A percentile compares a stretch with the other conserved stretches of the same genome.
Evolutionary conservation across 2,888 invertebrate species (phyloP).

Genomic region (Dynastes tityus): DNA sequence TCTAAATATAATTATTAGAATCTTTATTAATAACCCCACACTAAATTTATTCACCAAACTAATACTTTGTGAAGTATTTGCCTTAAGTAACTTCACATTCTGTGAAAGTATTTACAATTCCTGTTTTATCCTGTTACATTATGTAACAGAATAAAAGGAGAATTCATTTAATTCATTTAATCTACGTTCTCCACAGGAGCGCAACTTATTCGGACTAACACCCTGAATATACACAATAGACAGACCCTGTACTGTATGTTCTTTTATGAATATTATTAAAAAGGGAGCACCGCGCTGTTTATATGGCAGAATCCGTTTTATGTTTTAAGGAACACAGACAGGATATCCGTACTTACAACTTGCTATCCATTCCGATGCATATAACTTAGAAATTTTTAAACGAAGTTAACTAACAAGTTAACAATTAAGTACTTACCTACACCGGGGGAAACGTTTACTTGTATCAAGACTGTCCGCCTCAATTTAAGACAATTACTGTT

Average conservation of each 20-base stretch:
- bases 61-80: background rate
- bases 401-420: no score
- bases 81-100: background rate
- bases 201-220: background rate
- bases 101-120: background rate
- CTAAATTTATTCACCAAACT: background rate
- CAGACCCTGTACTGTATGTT: background rate
- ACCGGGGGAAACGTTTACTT: no score
- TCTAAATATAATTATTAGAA: background rate
- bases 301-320: background rate
- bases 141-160: background rate
- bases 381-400: background rate
- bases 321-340: background rate
- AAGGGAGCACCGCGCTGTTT: background rate
- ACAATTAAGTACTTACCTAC: no score
- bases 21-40: background rate
- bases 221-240: background rate
- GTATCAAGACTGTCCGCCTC: no score
- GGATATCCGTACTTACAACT: background rate
- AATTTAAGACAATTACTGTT: no score
- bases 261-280: background rate
- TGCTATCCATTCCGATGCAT: background rate
- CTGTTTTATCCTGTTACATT: background rate
- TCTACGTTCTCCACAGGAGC: background rate
- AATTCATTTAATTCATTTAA: background rate